A percentile compares a stretch with the other conserved stretches of the same genome.
Conservation (phyloP, 2,888 invertebrate species). For the Yponomeuta sedellus region DNA sequence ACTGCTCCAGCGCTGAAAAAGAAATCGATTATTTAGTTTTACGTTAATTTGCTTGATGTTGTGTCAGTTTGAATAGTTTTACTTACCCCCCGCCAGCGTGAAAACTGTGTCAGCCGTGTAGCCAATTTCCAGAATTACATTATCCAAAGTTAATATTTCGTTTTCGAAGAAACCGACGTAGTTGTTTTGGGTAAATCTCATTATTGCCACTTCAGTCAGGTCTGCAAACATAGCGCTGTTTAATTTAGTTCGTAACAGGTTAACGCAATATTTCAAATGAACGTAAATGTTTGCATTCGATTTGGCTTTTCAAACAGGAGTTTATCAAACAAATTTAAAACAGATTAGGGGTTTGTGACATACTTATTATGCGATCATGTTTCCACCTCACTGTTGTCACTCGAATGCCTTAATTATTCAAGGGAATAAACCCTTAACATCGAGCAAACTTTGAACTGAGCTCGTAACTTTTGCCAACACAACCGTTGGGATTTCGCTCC, state of each 20-base stretch:
- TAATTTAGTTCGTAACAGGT: slow-evolving; percentile 4
- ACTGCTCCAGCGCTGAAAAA: slow-evolving; percentile 36
- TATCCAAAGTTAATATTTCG: slow-evolving; percentile 31
- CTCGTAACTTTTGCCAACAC: neutral
- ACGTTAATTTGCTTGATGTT: neutral
- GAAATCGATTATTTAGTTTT: slow-evolving; percentile 11
- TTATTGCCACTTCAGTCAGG: slow-evolving; percentile 37
- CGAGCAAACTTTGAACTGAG: too few species aligned
- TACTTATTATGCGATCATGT: neutral
- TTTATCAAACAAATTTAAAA: too few species aligned
- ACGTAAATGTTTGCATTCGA: neutral
- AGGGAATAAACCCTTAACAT: too few species aligned
- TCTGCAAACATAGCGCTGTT: slow-evolving; percentile 36
- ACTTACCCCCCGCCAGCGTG: slow-evolving; percentile 41
- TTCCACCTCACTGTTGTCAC: neutral
- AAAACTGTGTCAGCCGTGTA: slow-evolving; percentile 37
- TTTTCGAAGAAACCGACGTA: slow-evolving; percentile 40
- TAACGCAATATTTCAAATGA: neutral
- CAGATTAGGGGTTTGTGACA: too few species aligned
- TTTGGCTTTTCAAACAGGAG: neutral
- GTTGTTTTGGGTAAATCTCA: slow-evolving; percentile 43
- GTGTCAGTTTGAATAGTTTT: neutral
- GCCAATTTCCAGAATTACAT: slow-evolving; percentile 40
- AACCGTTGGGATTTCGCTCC: neutral
- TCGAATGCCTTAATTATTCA: too few species aligned